phyloP scores from a whole-genome alignment of 2,113 vertebrate species.

The Clarias batrachus region DNA sequence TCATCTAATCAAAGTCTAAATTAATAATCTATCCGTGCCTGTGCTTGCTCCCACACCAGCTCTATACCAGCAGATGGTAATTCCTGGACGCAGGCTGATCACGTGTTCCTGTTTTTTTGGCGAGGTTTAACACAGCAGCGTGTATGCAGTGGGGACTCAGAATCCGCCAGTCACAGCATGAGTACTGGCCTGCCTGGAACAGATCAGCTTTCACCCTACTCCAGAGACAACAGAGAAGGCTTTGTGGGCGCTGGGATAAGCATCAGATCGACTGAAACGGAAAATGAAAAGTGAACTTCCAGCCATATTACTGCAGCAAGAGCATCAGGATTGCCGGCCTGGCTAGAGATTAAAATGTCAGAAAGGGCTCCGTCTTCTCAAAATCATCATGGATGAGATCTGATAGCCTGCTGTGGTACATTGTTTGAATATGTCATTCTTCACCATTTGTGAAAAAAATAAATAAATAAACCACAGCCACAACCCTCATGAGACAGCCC shows the following conservation, averaged over 20 bases:
- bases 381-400: not conserved
- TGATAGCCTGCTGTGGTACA: not conserved
- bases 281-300: slow-evolving; percentile 54
- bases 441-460: not conserved
- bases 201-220: slow-evolving; percentile 63
- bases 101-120: slow-evolving; percentile 18
- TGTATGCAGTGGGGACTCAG: slow-evolving; percentile 9
- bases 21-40: slow-evolving; percentile 4
- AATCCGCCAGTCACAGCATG: slow-evolving; percentile 46
- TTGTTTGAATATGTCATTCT: slow-evolving; percentile 8
- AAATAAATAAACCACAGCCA: not conserved
- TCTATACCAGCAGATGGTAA: slow-evolving; percentile 29
- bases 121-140: slow-evolving; percentile 1
- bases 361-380: not conserved
- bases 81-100: slow-evolving; percentile 1
- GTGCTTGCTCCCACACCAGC: not conserved
- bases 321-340: not conserved
- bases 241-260: slow-evolving; percentile 60
- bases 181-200: slow-evolving; percentile 60
- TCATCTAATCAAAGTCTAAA: slow-evolving; percentile 1
- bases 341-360: not conserved
- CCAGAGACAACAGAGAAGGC: slow-evolving; percentile 55
- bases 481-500: not conserved
- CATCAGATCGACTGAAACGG: slow-evolving; percentile 62
- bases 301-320: slow-evolving; percentile 41